Conservation (phyloP, 2,888 invertebrate genomes). For the Asteroscopus sphinx region DNA sequence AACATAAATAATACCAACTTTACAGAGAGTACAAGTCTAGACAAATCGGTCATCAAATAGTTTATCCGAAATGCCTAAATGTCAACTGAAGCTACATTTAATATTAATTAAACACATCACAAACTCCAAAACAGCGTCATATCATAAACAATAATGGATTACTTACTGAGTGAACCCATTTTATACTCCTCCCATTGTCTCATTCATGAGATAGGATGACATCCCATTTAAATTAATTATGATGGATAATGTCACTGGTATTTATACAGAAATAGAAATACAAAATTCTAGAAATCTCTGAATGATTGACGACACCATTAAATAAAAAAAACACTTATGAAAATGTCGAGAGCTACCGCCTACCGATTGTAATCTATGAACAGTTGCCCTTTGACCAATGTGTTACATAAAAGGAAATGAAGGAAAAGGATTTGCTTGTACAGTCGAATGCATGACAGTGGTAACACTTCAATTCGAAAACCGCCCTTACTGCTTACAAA, state of each 20-base stretch:
- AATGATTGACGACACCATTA: too few species aligned
- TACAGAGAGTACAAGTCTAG: slow-evolving; percentile 18
- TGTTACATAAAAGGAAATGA: too few species aligned
- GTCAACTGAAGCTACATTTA: background rate
- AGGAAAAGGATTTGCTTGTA: too few species aligned
- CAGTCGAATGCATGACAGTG: too few species aligned
- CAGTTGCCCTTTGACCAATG: too few species aligned
- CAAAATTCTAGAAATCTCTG: slow-evolving; percentile 18
- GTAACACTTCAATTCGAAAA: too few species aligned
- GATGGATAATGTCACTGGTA: slow-evolving; percentile 7
- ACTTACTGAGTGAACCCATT: slow-evolving; percentile 7
- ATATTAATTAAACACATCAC: background rate
- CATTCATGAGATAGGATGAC: slow-evolving; percentile 29
- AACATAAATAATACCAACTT: slow-evolving; percentile 22
- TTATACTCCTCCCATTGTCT: slow-evolving; percentile 5
- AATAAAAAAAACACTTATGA: too few species aligned
- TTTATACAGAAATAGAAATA: slow-evolving; percentile 5
- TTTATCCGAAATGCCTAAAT: slow-evolving; percentile 5
- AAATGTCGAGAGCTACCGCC: too few species aligned
- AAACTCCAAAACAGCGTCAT: background rate
- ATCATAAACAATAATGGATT: slow-evolving; percentile 14
- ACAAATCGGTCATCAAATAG: slow-evolving; percentile 3
- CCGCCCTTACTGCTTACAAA: too few species aligned
- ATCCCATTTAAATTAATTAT: slow-evolving; percentile 35
- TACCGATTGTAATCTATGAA: too few species aligned